A percentile compares a stretch with the other conserved stretches of the same genome.
phyloP scores from a whole-genome alignment of 2,888 invertebrate species.

The Criorhina ranunculi region DNA sequence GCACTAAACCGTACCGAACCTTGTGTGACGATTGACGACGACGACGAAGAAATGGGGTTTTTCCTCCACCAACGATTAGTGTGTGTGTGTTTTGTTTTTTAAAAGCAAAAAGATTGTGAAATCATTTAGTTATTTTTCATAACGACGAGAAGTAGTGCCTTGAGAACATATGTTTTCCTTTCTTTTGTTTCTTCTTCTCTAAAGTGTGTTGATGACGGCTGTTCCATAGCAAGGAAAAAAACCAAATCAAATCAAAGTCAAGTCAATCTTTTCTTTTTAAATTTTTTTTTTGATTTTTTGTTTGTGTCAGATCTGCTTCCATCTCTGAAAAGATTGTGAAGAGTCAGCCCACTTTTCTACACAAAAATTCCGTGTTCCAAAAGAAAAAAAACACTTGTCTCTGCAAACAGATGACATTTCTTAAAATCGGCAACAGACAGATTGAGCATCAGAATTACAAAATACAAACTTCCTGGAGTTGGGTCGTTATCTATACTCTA shows the following conservation, averaged over 20 bases:
- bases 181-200: neutral
- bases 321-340: neutral
- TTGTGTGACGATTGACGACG: neutral
- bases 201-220: constrained; percentile 5
- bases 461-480: neutral
- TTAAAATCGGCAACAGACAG: constrained; percentile 22
- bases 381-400: constrained; percentile 3
- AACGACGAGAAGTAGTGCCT: constrained; percentile 16
- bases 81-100: constrained; percentile 29
- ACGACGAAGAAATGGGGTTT: constrained; percentile 3
- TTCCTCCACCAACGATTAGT: constrained; percentile 1
- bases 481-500: constrained; percentile 4
- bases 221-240: neutral
- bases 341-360: too few relatives aligned
- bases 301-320: constrained; percentile 7
- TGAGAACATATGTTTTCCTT: constrained; percentile 1
- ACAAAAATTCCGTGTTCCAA: too few relatives aligned
- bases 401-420: constrained; percentile 63
- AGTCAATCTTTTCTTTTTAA: neutral
- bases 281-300: neutral
- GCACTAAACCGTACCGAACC: constrained; percentile 13
- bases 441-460: constrained; percentile 8
- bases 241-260: neutral
- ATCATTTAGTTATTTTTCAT: neutral
- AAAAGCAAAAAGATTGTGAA: neutral